Conservation (phyloP, 2,113 vertebrate genomes). For the Puma concolor region DNA sequence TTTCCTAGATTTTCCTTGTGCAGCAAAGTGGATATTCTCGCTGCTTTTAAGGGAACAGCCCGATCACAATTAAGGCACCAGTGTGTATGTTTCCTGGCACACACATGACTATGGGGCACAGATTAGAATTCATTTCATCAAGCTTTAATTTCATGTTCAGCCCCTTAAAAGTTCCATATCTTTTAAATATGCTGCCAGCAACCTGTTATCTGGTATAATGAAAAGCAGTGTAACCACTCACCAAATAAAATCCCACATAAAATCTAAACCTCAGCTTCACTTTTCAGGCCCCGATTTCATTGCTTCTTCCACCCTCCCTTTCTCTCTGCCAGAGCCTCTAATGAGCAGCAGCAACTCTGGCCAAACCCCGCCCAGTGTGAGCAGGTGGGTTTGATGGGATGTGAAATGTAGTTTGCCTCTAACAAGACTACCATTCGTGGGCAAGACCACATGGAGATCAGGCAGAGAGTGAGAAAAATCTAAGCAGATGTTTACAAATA, state of each 20-base stretch:
- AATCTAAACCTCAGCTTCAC: constrained; percentile 73
- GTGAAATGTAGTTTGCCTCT: constrained; percentile 56
- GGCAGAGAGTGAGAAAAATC: neutral
- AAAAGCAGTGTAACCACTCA: constrained; percentile 73
- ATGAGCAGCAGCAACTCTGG: constrained; percentile 66
- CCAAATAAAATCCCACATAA: constrained; percentile 79
- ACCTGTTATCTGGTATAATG: constrained; percentile 77
- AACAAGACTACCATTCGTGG: constrained; percentile 47
- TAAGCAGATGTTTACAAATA: constrained; percentile 33
- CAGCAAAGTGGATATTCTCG: neutral
- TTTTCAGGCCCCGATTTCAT: constrained; percentile 72
- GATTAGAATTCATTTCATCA: constrained; percentile 76
- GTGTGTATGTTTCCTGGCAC: constrained; percentile 55
- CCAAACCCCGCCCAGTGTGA: constrained; percentile 52
- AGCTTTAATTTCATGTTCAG: constrained; percentile 76
- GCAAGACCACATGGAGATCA: neutral
- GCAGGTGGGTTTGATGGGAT: constrained; percentile 79
- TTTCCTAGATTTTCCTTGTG: constrained; percentile 63
- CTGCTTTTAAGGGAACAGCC: constrained; percentile 37
- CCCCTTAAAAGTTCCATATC: constrained; percentile 74
- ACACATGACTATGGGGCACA: neutral
- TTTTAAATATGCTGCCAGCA: constrained; percentile 76
- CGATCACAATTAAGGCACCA: constrained; percentile 56
- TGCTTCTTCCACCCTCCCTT: constrained; percentile 49
- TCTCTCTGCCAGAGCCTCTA: constrained; percentile 63